A percentile compares a stretch with the other conserved stretches of the same genome.
Evolutionary conservation across 2,113 vertebrate species (phyloP).

Genomic region (Rynchops niger): DNA sequence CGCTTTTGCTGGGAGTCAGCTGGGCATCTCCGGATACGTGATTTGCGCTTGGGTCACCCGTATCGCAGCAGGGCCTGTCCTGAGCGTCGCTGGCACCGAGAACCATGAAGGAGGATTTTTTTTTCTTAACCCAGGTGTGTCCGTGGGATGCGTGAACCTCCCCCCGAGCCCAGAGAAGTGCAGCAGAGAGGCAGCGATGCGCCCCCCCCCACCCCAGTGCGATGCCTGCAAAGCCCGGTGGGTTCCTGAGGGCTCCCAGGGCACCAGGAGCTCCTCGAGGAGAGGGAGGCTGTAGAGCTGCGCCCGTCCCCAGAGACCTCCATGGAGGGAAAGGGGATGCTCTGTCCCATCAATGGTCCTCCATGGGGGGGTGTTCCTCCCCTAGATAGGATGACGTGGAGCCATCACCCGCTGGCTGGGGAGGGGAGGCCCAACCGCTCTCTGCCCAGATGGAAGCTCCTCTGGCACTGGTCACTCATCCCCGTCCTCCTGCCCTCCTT

Average conservation of each 20-base stretch:
- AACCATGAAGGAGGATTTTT: neutral
- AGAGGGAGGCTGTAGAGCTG: neutral
- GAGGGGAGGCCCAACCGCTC: neutral
- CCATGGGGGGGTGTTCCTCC: neutral
- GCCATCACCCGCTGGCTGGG: too few relatives aligned
- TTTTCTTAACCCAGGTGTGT: neutral
- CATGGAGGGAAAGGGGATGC: neutral
- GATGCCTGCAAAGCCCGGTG: neutral
- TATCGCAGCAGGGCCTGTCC: neutral
- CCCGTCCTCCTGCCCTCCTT: neutral
- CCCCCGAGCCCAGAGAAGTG: neutral
- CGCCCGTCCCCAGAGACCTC: neutral
- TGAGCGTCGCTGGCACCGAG: neutral
- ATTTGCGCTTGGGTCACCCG: neutral
- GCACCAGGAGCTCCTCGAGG: neutral
- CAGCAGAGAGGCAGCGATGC: accelerated
- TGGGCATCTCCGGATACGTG: neutral
- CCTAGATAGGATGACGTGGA: neutral
- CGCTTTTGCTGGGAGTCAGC: neutral
- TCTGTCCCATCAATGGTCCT: neutral
- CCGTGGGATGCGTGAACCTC: neutral
- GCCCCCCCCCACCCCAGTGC: accelerated
- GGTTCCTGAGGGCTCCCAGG: neutral
- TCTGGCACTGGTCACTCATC: neutral
- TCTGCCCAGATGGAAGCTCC: neutral